A percentile compares a stretch with the other conserved stretches of the same genome.
phyloP scores from a whole-genome alignment of 2,888 invertebrate genomes.

The Proisotoma minuta region DNA sequence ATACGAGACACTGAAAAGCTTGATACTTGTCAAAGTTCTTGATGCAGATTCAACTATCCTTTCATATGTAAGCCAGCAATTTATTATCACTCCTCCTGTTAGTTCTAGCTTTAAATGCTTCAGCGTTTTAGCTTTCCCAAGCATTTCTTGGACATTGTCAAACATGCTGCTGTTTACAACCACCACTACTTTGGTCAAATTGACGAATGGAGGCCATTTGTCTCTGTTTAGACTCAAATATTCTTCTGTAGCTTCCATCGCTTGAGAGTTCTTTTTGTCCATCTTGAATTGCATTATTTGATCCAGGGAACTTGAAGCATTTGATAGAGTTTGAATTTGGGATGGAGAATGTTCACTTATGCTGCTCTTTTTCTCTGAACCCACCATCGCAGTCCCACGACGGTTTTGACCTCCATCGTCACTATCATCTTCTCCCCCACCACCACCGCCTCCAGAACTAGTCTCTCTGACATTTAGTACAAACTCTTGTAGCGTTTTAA shows the following conservation, averaged over 20 bases:
- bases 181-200: not conserved
- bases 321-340: not conserved
- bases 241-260: not conserved
- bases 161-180: not conserved
- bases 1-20: not conserved
- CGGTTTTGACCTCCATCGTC: not conserved
- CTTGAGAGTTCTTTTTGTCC: not conserved
- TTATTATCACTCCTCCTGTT: not conserved
- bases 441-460: not conserved
- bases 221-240: not conserved
- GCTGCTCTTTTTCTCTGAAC: not conserved
- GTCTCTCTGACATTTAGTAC: not conserved
- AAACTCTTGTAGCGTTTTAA: not conserved
- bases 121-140: not conserved
- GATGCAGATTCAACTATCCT: not conserved
- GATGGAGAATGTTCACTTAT: no score
- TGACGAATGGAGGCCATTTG: not conserved
- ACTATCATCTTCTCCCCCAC: not conserved
- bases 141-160: not conserved
- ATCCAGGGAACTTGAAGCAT: not conserved
- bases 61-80: slow-evolving; percentile 3
- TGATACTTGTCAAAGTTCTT: not conserved
- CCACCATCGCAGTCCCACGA: not conserved
- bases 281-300: not conserved
- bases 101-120: not conserved